Evolutionary conservation across 2,888 invertebrate species (phyloP), one percentile per base, ranked within the genome.

Genomic region (Vanessa cardui): DNA sequence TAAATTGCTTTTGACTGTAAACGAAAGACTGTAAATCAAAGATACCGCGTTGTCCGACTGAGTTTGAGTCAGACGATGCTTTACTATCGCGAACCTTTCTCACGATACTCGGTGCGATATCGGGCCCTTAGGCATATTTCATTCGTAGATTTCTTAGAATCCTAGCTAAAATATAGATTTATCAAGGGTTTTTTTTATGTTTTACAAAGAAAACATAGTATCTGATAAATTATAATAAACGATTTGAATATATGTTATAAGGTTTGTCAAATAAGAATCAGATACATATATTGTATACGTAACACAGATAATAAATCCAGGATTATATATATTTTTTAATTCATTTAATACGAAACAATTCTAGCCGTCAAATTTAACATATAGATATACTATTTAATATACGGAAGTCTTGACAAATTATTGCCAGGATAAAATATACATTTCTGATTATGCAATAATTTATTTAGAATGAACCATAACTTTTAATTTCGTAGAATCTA

Each of bases 11-110:
- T 80, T 71, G 80, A 78, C 83, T 80, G 74, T 83, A 85, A 81
- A 77, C 77, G 83, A n/a, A n/a, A n/a, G 81, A 77, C 78, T n/a
- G n/a, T n/a, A n/a, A n/a, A 84, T 87, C 88, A 89, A 90, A 89
- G 88, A 81, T 79, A 80, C 88, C 88, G 89, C 86, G 73, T 79
- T 80, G 78, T 78, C 80, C 76, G 76, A 78, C 81, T 82, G 82
- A 83, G 83, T 82, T 82, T 84, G 9, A 85, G 86, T 84, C 86
- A 85, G 82, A 79, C 78, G 86, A 87, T 83, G 83, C 80, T 46
- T 64, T 46, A 79, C 73, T 80, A 84, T 88, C 85, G 89, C 88
- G 80, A 85, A 87, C 86, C 82, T 87, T 86, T 88, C 90, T 88
- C 88, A 89, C 88, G 88, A 87, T 88, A 79, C 78, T 70, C 73